Base-by-base conservation (phyloP, 2,797 vertebrate genomes). In the Botia kubotai region DNA sequence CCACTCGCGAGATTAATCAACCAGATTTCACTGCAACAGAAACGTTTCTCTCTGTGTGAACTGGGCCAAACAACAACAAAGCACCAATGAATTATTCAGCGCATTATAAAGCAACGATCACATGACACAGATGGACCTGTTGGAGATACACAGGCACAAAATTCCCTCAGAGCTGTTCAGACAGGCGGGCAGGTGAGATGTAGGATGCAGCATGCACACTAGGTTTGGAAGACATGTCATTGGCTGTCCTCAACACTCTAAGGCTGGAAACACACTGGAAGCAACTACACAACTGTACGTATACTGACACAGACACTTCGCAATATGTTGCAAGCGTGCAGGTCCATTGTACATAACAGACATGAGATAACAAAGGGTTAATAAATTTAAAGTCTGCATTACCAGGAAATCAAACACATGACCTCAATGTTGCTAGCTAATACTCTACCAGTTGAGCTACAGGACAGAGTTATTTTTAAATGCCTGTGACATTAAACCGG, bases 51-150 rank as follows among this genome's bases (percentile, higher is more conserved):
- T 69, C 14, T 29, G 79, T 79, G 79, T 82, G 75, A 81, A 57
- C 52, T 11, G 12, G 26, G 2, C 36, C 26, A 81, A 72, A 73
- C 75, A 85, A 66, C 48, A 78, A 70, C 57, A 76, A 70, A 72
- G 23, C 43, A 8, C 7, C 1, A 36, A 80, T 84, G 80, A 87
- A 82, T 87, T 71, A 87, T 84, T 85, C 70, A 78, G 60, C 53
- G 72, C 63, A 73, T 70, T 71, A 80, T 70, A 70, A 70, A 63
- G 23, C 72, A 80, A 84, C 75, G 75, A 70, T 82, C 26, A 58
- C 72, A 77, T 43, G 36, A 81, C 73, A 65, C 77, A 75, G 74
- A 79, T 71, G 75, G 26, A 66, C 48, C 79, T 26, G 65, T 69
- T 65, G 53, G 68, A 73, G 69, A 77, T 62, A 36, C 8, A 77